These are phyloP conservation scores for Elaphurus davidianus DNA, from an alignment of 2,113 vertebrate species.

Conservation along the genomic window DNA sequence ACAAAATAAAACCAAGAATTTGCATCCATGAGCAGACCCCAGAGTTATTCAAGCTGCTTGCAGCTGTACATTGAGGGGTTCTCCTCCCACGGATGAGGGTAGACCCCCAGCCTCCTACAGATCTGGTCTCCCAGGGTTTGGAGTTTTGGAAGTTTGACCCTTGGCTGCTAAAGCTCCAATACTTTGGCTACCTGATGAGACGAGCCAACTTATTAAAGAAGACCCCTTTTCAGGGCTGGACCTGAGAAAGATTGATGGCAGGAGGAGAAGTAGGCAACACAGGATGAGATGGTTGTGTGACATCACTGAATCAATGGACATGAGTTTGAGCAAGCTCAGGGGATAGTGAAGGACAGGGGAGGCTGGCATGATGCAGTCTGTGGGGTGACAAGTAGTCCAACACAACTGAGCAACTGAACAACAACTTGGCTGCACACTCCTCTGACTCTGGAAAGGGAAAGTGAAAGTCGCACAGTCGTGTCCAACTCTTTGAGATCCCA, in stretches of 20 bases:
- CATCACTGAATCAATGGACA: neutral
- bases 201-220: neutral
- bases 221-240: neutral
- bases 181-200: neutral
- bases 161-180: neutral
- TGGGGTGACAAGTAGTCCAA: fast-evolving
- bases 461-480: neutral
- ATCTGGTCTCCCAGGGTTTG: neutral
- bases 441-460: neutral
- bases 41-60: conserved; percentile 33
- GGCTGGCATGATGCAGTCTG: neutral
- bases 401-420: neutral
- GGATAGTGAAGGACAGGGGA: neutral
- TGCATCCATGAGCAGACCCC: neutral
- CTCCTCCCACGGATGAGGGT: neutral
- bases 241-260: neutral
- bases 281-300: neutral
- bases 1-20: conserved; percentile 57
- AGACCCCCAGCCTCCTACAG: neutral
- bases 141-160: neutral
- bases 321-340: neutral
- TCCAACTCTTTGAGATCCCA: neutral
- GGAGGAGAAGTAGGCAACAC: neutral
- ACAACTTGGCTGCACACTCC: neutral
- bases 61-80: neutral